Conservation (phyloP, 30 jellyfish, hydroid and myxozoan species). For the Nemopilema nomurai region DNA sequence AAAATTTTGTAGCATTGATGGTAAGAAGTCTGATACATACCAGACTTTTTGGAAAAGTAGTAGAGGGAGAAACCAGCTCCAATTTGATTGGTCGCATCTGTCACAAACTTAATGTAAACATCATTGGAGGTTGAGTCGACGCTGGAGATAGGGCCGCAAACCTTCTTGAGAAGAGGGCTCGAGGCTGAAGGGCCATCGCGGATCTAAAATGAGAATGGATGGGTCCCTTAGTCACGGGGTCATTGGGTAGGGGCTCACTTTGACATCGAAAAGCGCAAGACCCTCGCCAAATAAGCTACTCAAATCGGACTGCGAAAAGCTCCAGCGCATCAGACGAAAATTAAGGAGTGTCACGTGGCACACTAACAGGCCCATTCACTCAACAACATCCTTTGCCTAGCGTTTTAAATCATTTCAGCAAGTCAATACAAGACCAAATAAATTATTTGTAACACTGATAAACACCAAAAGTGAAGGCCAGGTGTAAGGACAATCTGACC, state of each 20-base stretch:
- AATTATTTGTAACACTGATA: too few species aligned
- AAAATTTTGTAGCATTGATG: not conserved
- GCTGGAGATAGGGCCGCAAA: constrained; percentile 37
- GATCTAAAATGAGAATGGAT: not conserved
- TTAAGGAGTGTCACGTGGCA: too few species aligned
- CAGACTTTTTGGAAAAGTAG: constrained; percentile 29
- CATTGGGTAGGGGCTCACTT: not conserved
- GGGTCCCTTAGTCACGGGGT: not conserved
- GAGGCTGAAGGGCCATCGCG: constrained; percentile 63
- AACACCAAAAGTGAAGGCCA: too few species aligned
- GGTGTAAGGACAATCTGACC: too few species aligned
- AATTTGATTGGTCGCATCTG: constrained; percentile 41
- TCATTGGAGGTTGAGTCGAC: constrained; percentile 44
- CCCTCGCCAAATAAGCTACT: too few species aligned
- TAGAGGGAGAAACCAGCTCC: constrained; percentile 73
- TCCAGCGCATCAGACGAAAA: too few species aligned
- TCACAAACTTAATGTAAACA: constrained; percentile 34
- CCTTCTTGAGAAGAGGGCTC: constrained; percentile 25
- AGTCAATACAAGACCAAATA: too few species aligned
- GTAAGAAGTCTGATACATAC: constrained; percentile 14
- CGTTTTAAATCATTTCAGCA: too few species aligned
- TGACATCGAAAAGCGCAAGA: not conserved
- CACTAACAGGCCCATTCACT: too few species aligned
- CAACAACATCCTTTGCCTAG: too few species aligned
- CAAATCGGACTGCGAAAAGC: too few species aligned